Evolutionary conservation across 2,797 vertebrate genomes (phyloP).

Genomic region (Varecia variegata): DNA sequence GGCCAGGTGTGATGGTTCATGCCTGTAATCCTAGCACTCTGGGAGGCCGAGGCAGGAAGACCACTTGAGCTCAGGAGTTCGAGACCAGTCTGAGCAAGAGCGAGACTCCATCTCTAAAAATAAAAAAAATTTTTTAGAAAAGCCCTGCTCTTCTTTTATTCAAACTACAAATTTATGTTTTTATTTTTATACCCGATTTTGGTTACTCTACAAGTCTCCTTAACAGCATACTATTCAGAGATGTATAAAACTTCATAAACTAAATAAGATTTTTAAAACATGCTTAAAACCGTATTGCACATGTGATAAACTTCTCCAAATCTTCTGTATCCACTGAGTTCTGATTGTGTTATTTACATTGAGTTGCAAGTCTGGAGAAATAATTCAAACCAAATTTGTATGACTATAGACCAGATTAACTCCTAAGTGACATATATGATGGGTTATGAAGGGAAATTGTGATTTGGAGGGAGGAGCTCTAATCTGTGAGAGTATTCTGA

Average conservation of each 20-base stretch:
- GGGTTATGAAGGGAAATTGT: not conserved
- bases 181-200: not conserved
- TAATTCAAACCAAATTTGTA: not conserved
- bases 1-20: no score
- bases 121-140: no score
- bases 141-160: not conserved
- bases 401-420: not conserved
- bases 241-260: not conserved
- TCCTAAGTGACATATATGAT: not conserved
- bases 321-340: not conserved
- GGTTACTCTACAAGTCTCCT: not conserved
- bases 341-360: not conserved
- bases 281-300: not conserved
- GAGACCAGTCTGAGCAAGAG: no score
- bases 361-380: not conserved
- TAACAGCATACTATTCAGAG: not conserved
- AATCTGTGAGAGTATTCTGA: not conserved
- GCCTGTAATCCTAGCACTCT: no score
- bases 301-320: not conserved
- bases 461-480: not conserved
- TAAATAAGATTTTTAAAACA: not conserved
- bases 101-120: no score
- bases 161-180: slow-evolving; percentile 12
- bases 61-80: no score
- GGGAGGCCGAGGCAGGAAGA: no score